Conservation (phyloP, 2,113 vertebrate genomes). For the Daphoenositta chrysoptera region DNA sequence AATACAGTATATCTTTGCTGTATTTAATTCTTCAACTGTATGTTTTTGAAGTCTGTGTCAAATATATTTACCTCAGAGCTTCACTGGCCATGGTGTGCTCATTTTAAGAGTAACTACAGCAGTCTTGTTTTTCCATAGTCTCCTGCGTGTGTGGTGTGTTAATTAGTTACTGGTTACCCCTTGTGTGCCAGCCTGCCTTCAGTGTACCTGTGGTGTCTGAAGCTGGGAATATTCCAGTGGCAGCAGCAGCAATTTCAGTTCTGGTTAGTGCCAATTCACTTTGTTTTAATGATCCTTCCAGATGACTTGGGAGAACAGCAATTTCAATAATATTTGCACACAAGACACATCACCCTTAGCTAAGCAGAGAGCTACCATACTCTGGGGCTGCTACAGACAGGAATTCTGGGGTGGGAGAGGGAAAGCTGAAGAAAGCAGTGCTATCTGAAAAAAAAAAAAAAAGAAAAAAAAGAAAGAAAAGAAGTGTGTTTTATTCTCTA, state of each 20-base stretch:
- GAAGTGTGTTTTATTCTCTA: neutral
- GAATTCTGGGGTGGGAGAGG: neutral
- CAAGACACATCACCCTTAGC: neutral
- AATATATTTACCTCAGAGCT: neutral
- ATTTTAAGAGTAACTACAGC: neutral
- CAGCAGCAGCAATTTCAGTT: neutral
- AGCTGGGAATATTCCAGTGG: neutral
- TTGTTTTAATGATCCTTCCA: neutral
- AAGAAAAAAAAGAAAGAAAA: neutral
- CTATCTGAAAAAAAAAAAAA: neutral
- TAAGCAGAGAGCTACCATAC: neutral
- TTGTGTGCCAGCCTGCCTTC: neutral
- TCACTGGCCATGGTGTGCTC: neutral
- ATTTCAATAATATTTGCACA: neutral
- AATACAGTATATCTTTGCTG: neutral
- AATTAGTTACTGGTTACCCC: neutral
- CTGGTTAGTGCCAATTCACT: neutral
- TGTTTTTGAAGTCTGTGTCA: neutral
- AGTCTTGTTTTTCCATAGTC: neutral
- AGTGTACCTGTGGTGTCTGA: neutral
- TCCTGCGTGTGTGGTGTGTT: fast-evolving
- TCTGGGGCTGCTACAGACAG: neutral
- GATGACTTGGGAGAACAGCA: neutral
- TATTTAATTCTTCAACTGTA: neutral
- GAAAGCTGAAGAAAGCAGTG: neutral